These are phyloP conservation scores for Proteles cristata DNA, from an alignment of 2,113 vertebrate genomes.

Conservation along the genomic window DNA sequence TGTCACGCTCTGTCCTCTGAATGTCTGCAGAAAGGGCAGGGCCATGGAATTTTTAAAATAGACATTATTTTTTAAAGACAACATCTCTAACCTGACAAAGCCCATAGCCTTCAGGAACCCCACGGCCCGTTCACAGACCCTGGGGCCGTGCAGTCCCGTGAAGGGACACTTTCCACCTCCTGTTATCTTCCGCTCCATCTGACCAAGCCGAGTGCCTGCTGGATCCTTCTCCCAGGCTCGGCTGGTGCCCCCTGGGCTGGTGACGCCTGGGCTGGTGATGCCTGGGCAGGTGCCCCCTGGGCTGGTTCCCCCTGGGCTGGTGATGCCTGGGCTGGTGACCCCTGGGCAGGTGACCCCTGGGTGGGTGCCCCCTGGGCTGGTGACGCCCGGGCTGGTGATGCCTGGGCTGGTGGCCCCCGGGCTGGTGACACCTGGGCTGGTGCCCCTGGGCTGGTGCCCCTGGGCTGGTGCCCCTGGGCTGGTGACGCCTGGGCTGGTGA, in stretches of 20 bases:
- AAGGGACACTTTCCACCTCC: neutral
- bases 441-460: too few relatives aligned
- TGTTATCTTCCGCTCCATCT: neutral
- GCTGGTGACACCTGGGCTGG: too few relatives aligned
- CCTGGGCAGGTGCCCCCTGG: neutral
- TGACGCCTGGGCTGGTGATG: neutral
- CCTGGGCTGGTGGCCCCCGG: too few relatives aligned
- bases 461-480: too few relatives aligned
- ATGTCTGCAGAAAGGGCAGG: neutral
- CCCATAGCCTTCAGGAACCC: neutral
- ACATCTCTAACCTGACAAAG: neutral
- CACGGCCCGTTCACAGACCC: accelerated
- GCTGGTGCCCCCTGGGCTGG: neutral
- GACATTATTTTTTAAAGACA: neutral
- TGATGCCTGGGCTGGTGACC: too few relatives aligned
- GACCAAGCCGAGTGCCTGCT: neutral
- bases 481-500: too few relatives aligned
- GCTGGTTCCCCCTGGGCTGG: neutral
- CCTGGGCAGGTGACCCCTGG: too few relatives aligned
- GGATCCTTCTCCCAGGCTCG: neutral
- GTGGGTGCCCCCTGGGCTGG: too few relatives aligned
- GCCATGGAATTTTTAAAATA: neutral
- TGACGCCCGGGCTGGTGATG: too few relatives aligned
- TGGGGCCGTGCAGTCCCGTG: neutral
- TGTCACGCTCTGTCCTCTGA: neutral